Evolutionary conservation across 2,797 vertebrate species (phyloP).

Genomic region (Craterocephalus amniculus): DNA sequence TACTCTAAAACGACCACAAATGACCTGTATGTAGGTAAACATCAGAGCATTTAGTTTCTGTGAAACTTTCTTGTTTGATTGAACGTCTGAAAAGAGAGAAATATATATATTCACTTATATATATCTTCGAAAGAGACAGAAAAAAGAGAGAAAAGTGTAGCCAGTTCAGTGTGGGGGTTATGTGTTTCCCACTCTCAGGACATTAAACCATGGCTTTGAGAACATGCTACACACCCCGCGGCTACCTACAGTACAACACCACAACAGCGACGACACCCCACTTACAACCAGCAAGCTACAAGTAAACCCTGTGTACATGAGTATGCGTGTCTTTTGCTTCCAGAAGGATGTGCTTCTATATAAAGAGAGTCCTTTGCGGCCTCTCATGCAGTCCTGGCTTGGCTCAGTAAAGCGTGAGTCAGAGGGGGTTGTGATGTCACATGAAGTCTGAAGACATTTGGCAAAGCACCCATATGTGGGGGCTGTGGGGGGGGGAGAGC

Average conservation of each 20-base stretch:
- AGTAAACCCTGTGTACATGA: conserved; percentile 81
- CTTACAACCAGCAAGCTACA: conserved; percentile 79
- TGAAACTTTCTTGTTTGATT: conserved; percentile 65
- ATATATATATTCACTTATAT: conserved; percentile 38
- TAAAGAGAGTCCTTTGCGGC: conserved; percentile 62
- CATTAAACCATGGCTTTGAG: conserved; percentile 83
- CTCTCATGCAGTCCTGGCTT: conserved; percentile 78
- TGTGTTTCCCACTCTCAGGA: conserved; percentile 72
- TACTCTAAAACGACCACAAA: conserved; percentile 79
- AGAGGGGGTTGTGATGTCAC: conserved; percentile 76
- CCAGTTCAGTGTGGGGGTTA: conserved; percentile 69
- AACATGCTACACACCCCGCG: conserved; percentile 83
- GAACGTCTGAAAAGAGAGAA: conserved; percentile 64
- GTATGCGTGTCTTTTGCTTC: conserved; percentile 69
- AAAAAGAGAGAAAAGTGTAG: conserved; percentile 53
- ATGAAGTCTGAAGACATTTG: conserved; percentile 81
- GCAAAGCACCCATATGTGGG: conserved; percentile 80
- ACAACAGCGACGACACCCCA: conserved; percentile 77
- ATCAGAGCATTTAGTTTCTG: conserved; percentile 70
- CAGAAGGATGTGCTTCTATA: conserved; percentile 77
- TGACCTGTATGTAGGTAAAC: conserved; percentile 80
- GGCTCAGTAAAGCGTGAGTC: conserved; percentile 84
- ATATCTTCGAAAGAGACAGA: conserved; percentile 31
- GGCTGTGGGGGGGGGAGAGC: conserved; percentile 17
- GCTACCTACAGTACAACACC: conserved; percentile 78